Conservation (phyloP, 2,888 invertebrate species). For the Agrochola lota region DNA sequence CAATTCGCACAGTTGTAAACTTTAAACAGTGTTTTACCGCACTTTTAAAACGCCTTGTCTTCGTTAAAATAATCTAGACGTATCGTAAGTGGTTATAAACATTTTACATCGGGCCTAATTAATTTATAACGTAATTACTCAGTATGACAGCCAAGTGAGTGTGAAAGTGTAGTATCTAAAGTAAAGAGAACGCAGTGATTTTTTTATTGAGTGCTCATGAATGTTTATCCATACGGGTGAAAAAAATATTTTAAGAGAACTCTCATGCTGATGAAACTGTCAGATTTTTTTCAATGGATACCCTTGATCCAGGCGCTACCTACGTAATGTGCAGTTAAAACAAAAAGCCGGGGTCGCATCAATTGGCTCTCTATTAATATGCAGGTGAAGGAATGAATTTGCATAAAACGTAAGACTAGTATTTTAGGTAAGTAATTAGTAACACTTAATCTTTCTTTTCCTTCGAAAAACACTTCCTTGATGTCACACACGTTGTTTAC, state of each 20-base stretch:
- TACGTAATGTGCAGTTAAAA: too few relatives aligned
- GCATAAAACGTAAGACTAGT: neutral
- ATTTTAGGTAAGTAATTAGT: neutral
- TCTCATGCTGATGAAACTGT: neutral
- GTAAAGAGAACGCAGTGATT: slow-evolving; percentile 1
- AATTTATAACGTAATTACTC: slow-evolving; percentile 9
- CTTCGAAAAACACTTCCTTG: too few relatives aligned
- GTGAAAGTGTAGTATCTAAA: slow-evolving; percentile 43
- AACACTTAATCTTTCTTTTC: too few relatives aligned
- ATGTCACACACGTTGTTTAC: neutral
- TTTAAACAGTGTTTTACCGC: neutral
- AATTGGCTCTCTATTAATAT: slow-evolving; percentile 9
- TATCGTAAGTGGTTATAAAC: slow-evolving; percentile 20
- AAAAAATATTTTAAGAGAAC: neutral
- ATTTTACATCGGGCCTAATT: slow-evolving; percentile 28
- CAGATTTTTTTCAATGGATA: neutral
- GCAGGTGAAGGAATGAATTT: neutral
- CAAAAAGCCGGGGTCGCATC: too few relatives aligned
- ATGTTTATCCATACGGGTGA: neutral
- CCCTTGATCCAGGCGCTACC: neutral
- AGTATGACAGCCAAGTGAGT: slow-evolving; percentile 34
- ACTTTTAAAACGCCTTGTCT: slow-evolving; percentile 10
- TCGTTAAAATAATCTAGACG: slow-evolving; percentile 27
- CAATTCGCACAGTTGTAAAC: slow-evolving; percentile 20
- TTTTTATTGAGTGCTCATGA: neutral